Conservation (phyloP, 2,888 invertebrate genomes). For the Drosophila recens region DNA sequence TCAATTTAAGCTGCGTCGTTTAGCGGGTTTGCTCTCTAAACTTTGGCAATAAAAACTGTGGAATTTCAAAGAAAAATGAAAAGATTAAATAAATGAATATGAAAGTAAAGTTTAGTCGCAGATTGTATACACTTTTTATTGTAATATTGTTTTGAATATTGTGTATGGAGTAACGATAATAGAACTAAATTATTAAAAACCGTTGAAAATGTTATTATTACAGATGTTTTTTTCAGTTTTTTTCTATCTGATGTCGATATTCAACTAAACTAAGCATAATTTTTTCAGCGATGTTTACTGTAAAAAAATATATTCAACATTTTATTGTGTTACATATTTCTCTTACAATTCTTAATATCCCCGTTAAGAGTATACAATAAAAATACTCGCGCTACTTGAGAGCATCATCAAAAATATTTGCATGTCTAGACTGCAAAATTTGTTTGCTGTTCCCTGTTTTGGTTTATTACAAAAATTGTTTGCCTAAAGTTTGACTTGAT, state of each 20-base stretch:
- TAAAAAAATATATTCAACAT: background rate
- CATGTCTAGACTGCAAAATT: constrained; percentile 62
- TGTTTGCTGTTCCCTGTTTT: constrained; percentile 37
- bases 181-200: background rate
- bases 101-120: background rate
- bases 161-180: no score
- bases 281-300: background rate
- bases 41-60: constrained; percentile 54
- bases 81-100: background rate
- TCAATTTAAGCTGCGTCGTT: constrained; percentile 18
- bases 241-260: background rate
- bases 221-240: no score
- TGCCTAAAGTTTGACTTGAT: constrained; percentile 42
- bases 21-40: constrained; percentile 39
- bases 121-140: constrained; percentile 1
- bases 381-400: constrained; percentile 35
- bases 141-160: no score
- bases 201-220: no score
- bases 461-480: constrained; percentile 64
- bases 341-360: background rate
- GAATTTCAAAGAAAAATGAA: constrained; percentile 20
- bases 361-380: background rate
- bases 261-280: background rate
- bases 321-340: background rate
- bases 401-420: constrained; percentile 64